Base-by-base conservation (phyloP, 1,140 invertebrate species). In the Yoshiicerus persimilis region DNA sequence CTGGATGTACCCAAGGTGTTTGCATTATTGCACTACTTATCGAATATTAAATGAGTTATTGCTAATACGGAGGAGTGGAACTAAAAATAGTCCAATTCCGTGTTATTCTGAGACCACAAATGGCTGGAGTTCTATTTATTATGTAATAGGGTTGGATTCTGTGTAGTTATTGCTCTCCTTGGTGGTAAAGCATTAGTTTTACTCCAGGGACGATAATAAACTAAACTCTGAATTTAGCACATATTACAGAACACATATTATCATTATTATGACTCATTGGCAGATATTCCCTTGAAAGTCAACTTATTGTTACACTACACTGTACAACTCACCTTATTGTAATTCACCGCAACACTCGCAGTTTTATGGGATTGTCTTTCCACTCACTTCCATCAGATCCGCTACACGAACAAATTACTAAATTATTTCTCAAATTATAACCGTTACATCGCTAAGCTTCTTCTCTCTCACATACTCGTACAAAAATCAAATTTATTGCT, bases 151-250 rank as follows among this genome's bases (percentile, higher is more conserved):
- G n/a, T 66, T 66, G 41, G 25, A 30, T 70, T 70, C 30, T 70
- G 16, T 80, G 75, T 80, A 80, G 75, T 80, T 80, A 80, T 80
- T 80, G 75, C 75, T 80, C 75, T 36, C 75, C 30, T 80, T 80
- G 32, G 30, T 38, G 75, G 20, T 32, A 36, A 36, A 16, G 13
- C 16, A 34, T 80, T 32, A 34, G 27, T 80, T 36, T 36, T 20
- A 80, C 75, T 36, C 32, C 75, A 80, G 75, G 75, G 75, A 80
- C 75, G 30, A 38, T 32, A 80, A 80, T 80, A 80, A 80, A 80
- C 32, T 80, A 80, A 80, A 80, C 34, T 80, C 75, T 30, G 70
- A 38, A 80, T 80, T 80, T 80, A 80, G 30, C 20, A 38, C 30
- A 80, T 80, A n/a, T n/a, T 11, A n/a, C 20, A 80, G 32, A 34